Evolutionary conservation across 1,140 invertebrate genomes (phyloP), one percentile per base, ranked within the genome.

Genomic region (Penaeus indicus): DNA sequence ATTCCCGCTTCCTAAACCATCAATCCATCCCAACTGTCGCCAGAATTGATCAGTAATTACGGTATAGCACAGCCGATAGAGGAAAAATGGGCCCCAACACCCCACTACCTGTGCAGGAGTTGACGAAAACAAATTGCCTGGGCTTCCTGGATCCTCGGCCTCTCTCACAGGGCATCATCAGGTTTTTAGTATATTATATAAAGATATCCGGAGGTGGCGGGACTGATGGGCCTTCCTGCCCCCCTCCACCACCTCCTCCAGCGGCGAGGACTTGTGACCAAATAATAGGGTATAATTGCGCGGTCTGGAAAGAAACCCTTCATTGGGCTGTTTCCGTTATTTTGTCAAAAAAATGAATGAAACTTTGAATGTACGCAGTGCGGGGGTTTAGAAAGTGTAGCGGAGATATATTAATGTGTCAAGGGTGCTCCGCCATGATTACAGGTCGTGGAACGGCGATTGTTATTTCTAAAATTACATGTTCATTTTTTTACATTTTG

Each of bases 221-320:
- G 11, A 16, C 11, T 54, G 54, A 54, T 54, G 54, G 54, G 54
- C 54, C 54, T 54, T 16, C 54, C 54, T 42, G 38, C 38, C 38
- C 38, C 38, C 38, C 38, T 42, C 38, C 38, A 42, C 38, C 38
- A 4, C 61, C 13, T n/a, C 7, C 21, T 21, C 18, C 38, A 62
- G 62, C 18, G 10, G 22, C 13, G 21, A 62, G 21, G 22, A 25
- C 13, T 19, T 32, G 54, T 27, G 81, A 11, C 27, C 32, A 38
- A 63, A 25, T 82, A 82, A 63, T 62, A 82, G 80, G 80, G 54
- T n/a, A 18, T 64, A 83, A 83, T 83, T 83, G 81, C 32, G 22
- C 13, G 81, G 81, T 64, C 81, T 83, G 81, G 81, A 21, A 42
- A 38, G 21, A 63, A 32, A 25, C 80, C 80, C 64, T 83, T 32